Base-by-base conservation (phyloP, 2,888 invertebrate genomes). In the Spilosoma lubricipeda region DNA sequence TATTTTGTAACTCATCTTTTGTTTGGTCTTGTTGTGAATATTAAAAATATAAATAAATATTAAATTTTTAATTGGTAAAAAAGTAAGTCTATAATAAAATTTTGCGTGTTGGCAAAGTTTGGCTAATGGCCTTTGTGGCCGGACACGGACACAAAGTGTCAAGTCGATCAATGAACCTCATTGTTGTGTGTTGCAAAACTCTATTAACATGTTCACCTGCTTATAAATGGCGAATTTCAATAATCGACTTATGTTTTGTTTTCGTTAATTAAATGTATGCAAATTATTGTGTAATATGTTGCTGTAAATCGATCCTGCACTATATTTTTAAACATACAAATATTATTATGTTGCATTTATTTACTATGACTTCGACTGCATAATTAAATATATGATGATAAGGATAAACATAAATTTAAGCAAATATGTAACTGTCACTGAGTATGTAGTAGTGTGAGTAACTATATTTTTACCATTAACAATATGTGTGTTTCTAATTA, bases 161-260 rank as follows among this genome's bases (percentile, higher is more conserved):
- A 86, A 81, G 80, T 85, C 89, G 92, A 86, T 80, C 93, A 80
- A 89, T 93, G 93, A 94, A 92, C 94, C 83, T 79, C 78, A 95
- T 95, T 94, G 95, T 94, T 90, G 80, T 83, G 76, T 77, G 83
- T 94, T 94, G 95, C 95, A 88, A 95, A 95, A 94, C 90, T 85
- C 56, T 78, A 76, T 73, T 84, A 89, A 89, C 89, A 85, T 85
- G 82, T 86, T 88, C 82, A 87, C 82, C 81, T 85, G 77, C 81
- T 77, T 84, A 83, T 82, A 84, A 83, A 84, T 82, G 76, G 85
- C 85, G 82, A 85, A 82, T 85, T 83, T 85, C 75, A 77, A 80
- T 83, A 83, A 82, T 79, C 77, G 73, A 77, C 70, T 68, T 15
- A 70, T 77, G 71, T 78, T 80, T 77, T 78, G 75, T 77, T 80